Evolutionary conservation across 2,888 invertebrate genomes (phyloP).

Genomic region (Machimus atricapillus): DNA sequence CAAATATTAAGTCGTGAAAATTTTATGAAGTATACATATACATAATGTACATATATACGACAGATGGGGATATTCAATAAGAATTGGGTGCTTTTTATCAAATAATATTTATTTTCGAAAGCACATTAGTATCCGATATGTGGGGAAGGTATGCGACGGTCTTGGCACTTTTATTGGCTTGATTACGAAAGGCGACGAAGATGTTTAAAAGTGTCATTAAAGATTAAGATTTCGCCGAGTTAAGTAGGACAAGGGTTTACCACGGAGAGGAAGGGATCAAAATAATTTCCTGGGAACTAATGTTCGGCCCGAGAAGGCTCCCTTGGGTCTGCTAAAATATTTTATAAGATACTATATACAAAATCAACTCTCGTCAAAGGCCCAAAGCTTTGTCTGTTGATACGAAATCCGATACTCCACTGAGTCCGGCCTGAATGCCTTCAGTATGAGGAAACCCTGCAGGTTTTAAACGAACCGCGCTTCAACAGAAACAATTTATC

Average conservation of each 20-base stretch:
- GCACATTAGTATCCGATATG: not conserved
- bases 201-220: constrained; percentile 42
- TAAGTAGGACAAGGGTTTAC: not conserved
- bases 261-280: not conserved
- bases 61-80: not conserved
- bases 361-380: not conserved
- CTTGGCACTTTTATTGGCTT: not conserved
- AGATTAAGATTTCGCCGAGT: constrained; percentile 41
- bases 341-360: not conserved
- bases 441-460: not conserved
- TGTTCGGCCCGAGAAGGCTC: not conserved
- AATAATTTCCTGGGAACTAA: constrained; percentile 6
- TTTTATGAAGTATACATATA: not conserved
- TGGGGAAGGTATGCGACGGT: not conserved
- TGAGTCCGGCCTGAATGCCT: not conserved
- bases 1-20: not conserved
- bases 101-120: not conserved
- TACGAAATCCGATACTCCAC: constrained; percentile 34
- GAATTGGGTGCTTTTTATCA: not conserved
- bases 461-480: not conserved
- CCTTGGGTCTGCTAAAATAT: not conserved
- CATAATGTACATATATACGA: no score
- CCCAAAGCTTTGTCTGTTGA: not conserved
- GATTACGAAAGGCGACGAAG: constrained; percentile 41
- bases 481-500: constrained; percentile 46